These are phyloP conservation scores for Zaprionus tsacasi DNA, from an alignment of 1,140 invertebrate species.

Conservation along the genomic window DNA sequence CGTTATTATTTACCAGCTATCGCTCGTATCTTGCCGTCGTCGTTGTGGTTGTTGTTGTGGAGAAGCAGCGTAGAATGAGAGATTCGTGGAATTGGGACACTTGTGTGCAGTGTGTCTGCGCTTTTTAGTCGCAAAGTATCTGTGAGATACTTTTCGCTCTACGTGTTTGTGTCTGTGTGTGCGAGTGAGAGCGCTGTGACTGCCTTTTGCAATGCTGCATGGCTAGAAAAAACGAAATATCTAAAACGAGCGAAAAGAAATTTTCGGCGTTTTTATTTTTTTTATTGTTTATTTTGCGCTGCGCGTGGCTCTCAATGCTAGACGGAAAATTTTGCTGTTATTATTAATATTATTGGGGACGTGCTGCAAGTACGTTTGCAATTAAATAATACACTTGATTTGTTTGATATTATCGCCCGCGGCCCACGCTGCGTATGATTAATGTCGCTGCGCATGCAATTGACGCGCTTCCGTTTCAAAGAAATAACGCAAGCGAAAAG, in stretches of 20 bases:
- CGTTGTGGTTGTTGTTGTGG: conserved; percentile 36
- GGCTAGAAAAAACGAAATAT: conserved; percentile 8
- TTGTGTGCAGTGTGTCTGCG: conserved; percentile 78
- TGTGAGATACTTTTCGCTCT: conserved; percentile 41
- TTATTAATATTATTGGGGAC: background rate
- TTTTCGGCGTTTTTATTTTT: background rate
- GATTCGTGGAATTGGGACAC: conserved; percentile 83
- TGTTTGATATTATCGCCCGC: background rate
- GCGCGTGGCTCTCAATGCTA: conserved; percentile 70
- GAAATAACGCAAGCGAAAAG: conserved; percentile 7
- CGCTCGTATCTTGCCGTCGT: conserved; percentile 9
- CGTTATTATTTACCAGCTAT: conserved; percentile 71
- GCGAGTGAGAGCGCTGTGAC: background rate
- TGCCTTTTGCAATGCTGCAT: conserved; percentile 54
- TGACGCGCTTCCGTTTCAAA: conserved; percentile 21
- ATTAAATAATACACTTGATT: conserved; percentile 9
- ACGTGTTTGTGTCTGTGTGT: conserved; percentile 17
- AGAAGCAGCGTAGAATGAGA: conserved; percentile 78
- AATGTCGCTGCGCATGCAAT: conserved; percentile 36
- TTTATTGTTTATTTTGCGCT: conserved; percentile 4
- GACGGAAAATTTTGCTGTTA: conserved; percentile 49
- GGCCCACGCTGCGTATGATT: conserved; percentile 52
- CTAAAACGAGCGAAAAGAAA: conserved; percentile 8
- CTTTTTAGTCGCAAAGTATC: conserved; percentile 22
- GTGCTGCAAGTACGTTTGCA: conserved; percentile 8